phyloP scores from a whole-genome alignment of 1,140 invertebrate genomes.

The Ceratitis capitata region DNA sequence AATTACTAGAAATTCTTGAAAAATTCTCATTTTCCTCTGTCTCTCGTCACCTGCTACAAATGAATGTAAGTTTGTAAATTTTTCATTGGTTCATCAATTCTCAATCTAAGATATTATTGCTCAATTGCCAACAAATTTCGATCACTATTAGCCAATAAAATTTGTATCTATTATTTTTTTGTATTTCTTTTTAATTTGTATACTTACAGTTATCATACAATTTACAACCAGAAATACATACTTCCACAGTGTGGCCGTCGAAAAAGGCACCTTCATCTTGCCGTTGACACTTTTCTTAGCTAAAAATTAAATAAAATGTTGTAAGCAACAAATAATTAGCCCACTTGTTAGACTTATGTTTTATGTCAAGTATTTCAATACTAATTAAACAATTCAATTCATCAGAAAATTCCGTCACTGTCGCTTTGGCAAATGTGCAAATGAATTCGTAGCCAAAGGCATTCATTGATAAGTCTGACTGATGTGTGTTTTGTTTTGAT shows the following conservation, averaged over 20 bases:
- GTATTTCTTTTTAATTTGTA: not conserved
- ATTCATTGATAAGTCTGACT: not conserved
- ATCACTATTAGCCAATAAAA: no score
- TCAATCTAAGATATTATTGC: no score
- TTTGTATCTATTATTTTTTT: no score
- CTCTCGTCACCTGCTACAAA: no score
- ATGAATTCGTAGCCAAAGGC: not conserved
- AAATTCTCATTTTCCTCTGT: no score
- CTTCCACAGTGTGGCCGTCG: not conserved
- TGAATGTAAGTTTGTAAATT: no score
- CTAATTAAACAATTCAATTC: not conserved
- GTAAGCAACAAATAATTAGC: not conserved
- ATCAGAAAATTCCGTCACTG: not conserved
- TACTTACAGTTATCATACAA: conserved; percentile 22
- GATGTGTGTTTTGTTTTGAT: not conserved
- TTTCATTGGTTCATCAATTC: no score
- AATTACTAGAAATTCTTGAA: no score
- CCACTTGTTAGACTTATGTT: not conserved
- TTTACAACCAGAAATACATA: not conserved
- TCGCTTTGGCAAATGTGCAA: not conserved
- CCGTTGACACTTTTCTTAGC: not conserved
- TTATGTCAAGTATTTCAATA: not conserved
- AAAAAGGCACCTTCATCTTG: not conserved
- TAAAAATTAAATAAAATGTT: not conserved
- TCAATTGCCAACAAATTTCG: no score